Percentiles rank a stretch among this genome's conserved stretches.
Conservation (phyloP, 2,113 vertebrate species). For the Pseudonaja textilis region DNA sequence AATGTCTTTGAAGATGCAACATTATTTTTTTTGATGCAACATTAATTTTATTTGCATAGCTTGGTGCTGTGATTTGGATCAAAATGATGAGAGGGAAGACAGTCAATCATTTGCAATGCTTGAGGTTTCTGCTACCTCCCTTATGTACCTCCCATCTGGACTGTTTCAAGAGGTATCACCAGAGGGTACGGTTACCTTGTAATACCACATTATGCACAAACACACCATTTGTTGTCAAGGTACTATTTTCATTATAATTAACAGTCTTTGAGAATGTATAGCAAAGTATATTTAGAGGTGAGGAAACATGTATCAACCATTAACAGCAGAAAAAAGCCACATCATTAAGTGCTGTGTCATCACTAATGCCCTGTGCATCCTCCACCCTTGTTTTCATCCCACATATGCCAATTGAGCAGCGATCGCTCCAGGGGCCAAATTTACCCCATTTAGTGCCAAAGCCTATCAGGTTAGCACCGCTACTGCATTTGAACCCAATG, state of each 20-base stretch:
- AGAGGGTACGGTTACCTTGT: neutral
- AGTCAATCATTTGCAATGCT: neutral
- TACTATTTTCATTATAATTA: neutral
- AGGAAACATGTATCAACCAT: neutral
- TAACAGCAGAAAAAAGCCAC: slow-evolving; percentile 58
- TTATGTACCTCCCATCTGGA: neutral
- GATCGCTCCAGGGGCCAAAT: slow-evolving; percentile 53
- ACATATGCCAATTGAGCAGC: slow-evolving; percentile 35
- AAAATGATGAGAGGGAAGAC: neutral
- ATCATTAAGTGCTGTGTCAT: slow-evolving; percentile 58
- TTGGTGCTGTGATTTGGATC: neutral
- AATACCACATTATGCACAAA: neutral
- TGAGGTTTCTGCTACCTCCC: neutral
- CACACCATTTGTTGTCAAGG: neutral
- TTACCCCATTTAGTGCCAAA: slow-evolving; percentile 46
- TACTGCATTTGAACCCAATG: slow-evolving; percentile 56
- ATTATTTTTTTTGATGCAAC: too few relatives aligned
- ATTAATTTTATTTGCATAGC: neutral
- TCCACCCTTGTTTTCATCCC: slow-evolving; percentile 60
- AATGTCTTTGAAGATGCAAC: too few relatives aligned
- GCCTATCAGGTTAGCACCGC: slow-evolving; percentile 43
- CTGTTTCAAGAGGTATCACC: neutral
- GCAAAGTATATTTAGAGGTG: neutral
- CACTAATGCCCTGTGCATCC: slow-evolving; percentile 1
- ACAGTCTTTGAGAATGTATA: neutral